Conservation (phyloP, 1,140 invertebrate species). For the Proctacanthus coquilletti region DNA sequence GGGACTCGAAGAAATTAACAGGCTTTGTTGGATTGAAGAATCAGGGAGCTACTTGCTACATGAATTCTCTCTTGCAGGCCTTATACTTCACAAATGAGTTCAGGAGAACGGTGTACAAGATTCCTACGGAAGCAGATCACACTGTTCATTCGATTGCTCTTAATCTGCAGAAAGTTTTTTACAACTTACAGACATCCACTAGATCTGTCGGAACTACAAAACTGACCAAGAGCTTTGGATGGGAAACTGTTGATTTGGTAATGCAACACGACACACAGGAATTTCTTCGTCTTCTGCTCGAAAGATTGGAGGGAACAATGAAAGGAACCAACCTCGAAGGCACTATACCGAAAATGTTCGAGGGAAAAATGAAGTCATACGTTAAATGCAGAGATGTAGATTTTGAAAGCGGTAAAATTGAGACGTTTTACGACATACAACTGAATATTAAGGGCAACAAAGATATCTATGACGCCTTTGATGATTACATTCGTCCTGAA, state of each 20-base stretch:
- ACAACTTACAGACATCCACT: slow-evolving; percentile 95
- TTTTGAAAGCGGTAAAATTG: slow-evolving; percentile 85
- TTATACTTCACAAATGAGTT: slow-evolving; percentile 93
- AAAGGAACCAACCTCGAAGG: slow-evolving; percentile 90
- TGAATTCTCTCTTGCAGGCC: slow-evolving; percentile 98
- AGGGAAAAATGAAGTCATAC: slow-evolving; percentile 98
- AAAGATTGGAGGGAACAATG: slow-evolving; percentile 99
- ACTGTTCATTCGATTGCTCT: slow-evolving; percentile 80
- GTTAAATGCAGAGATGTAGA: slow-evolving; percentile 97
- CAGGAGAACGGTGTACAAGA: slow-evolving; percentile 91
- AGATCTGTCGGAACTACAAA: slow-evolving; percentile 99
- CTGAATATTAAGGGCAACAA: slow-evolving; percentile 98
- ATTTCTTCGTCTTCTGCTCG: slow-evolving; percentile 73
- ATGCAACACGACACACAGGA: slow-evolving; percentile 99
- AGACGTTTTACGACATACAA: slow-evolving; percentile 99
- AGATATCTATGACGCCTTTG: slow-evolving; percentile 92
- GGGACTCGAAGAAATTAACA: slow-evolving; percentile 99
- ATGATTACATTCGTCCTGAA: slow-evolving; percentile 93
- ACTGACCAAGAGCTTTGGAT: slow-evolving; percentile 97
- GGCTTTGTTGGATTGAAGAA: slow-evolving; percentile 98
- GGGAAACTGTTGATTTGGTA: slow-evolving; percentile 98
- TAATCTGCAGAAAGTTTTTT: slow-evolving; percentile 94
- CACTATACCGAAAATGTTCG: slow-evolving; percentile 93
- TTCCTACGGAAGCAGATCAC: slow-evolving; percentile 98
- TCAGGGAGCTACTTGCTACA: slow-evolving; percentile 99